A percentile compares a stretch with the other conserved stretches of the same genome.
These are phyloP conservation scores for Cochlearius cochlearius DNA, from an alignment of 2,113 vertebrate genomes.

Conservation along the genomic window DNA sequence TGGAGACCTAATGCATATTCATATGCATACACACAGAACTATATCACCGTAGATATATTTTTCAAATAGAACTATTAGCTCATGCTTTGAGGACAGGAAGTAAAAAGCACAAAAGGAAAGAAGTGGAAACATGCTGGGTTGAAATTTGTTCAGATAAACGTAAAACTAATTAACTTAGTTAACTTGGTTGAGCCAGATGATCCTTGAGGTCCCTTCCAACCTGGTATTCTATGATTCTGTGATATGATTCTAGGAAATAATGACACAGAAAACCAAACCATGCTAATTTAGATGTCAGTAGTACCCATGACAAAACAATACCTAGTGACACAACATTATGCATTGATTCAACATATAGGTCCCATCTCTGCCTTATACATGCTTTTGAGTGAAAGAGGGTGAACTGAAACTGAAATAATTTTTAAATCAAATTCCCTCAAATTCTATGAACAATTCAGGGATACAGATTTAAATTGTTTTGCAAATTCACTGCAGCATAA, in stretches of 20 bases:
- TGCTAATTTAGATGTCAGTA: neutral
- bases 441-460: neutral
- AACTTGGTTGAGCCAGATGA: too few relatives aligned
- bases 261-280: neutral
- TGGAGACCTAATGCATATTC: neutral
- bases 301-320: neutral
- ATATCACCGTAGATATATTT: neutral
- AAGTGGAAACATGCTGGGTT: neutral
- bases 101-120: neutral
- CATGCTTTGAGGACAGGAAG: neutral
- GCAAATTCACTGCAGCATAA: neutral
- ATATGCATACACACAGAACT: neutral
- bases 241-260: too few relatives aligned
- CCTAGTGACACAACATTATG: neutral
- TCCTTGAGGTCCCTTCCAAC: too few relatives aligned
- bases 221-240: too few relatives aligned
- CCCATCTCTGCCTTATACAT: too few relatives aligned
- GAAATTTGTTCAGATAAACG: neutral
- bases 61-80: neutral
- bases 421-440: neutral
- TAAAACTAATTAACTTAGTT: neutral
- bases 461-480: neutral
- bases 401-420: neutral
- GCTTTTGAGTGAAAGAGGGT: neutral
- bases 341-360: neutral